Evolutionary conservation across 2,888 invertebrate species (phyloP).

Genomic region (Caenorhabditis becei): DNA sequence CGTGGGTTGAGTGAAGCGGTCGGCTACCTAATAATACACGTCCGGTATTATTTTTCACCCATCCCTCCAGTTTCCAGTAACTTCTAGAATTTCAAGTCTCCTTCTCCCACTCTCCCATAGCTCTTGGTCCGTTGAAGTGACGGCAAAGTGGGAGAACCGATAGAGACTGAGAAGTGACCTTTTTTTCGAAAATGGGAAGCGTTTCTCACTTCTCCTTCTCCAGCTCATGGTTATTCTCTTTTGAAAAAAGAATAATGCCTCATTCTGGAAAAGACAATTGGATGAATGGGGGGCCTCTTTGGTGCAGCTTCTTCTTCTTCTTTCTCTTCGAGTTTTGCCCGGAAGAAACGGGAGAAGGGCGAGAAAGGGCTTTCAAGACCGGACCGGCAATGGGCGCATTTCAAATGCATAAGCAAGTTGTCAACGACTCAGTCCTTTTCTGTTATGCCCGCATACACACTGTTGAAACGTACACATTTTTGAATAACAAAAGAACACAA

Average conservation of each 20-base stretch:
- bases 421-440: constrained; percentile 29
- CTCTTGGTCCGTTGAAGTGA: neutral
- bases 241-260: constrained; percentile 3
- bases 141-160: constrained; percentile 7
- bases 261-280: constrained; percentile 26
- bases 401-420: constrained; percentile 57
- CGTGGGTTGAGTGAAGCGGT: neutral
- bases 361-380: constrained; percentile 13
- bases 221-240: constrained; percentile 3
- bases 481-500: constrained; percentile 56
- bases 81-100: constrained; percentile 57
- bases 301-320: constrained; percentile 14
- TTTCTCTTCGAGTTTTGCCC: constrained; percentile 9
- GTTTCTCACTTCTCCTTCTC: neutral
- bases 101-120: neutral
- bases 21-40: constrained; percentile 47
- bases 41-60: constrained; percentile 57
- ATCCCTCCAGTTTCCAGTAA: constrained; percentile 51
- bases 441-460: constrained; percentile 27
- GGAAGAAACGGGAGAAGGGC: constrained; percentile 3
- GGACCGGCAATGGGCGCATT: constrained; percentile 16
- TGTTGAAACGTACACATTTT: constrained; percentile 56
- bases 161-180: constrained; percentile 20
- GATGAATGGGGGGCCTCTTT: constrained; percentile 9
- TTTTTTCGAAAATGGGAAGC: constrained; percentile 5